Evolutionary conservation across 2,797 vertebrate species (phyloP).

Genomic region (Furcifer pardalis): DNA sequence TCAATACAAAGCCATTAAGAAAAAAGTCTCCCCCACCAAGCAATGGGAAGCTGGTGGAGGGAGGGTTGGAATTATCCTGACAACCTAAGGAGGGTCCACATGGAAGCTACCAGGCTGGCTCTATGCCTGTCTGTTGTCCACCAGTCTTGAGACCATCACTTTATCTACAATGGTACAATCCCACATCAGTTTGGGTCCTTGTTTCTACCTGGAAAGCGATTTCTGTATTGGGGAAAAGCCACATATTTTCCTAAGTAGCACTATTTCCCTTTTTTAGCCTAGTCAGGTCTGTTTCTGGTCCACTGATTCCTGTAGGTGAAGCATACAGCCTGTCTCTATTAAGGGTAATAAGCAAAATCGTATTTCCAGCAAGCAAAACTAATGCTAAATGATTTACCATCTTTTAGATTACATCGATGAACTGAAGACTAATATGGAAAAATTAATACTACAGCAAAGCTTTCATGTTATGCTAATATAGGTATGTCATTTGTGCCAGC

Average conservation of each 20-base stretch:
- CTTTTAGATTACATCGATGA: slow-evolving; percentile 13
- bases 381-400: background rate
- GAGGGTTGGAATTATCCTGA: no score
- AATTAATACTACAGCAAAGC: slow-evolving; percentile 15
- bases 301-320: background rate
- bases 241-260: background rate
- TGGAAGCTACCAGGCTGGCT: no score
- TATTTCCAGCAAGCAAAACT: slow-evolving; percentile 16
- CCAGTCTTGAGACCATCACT: no score
- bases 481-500: slow-evolving; percentile 17
- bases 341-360: background rate
- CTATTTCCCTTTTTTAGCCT: background rate
- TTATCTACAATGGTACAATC: no score
- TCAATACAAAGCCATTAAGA: no score
- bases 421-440: background rate
- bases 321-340: fast-evolving
- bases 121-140: no score
- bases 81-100: no score
- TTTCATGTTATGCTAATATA: background rate
- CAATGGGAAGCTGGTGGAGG: no score
- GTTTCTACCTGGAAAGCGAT: no score
- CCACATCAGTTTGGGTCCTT: no score
- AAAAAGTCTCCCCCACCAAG: no score
- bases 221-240: background rate
- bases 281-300: background rate